phyloP scores from a whole-genome alignment of 2,888 invertebrate genomes.

The Apodemia mormo region DNA sequence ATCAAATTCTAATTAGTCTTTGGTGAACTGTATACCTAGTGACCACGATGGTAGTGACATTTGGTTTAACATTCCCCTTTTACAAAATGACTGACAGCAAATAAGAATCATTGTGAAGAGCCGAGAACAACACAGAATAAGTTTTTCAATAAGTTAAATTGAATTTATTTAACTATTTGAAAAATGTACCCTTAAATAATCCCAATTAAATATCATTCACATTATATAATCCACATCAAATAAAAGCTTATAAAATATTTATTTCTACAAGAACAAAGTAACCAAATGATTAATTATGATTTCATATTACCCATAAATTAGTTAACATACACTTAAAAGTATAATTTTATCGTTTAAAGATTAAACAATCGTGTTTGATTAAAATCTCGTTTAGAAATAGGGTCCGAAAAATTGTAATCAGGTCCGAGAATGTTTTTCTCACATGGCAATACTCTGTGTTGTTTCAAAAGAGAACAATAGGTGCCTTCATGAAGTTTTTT shows the following conservation, averaged over 20 bases:
- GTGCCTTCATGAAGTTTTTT: slow-evolving; percentile 43
- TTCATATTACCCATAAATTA: slow-evolving; percentile 5
- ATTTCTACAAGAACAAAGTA: not conserved
- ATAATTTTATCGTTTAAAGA: slow-evolving; percentile 6
- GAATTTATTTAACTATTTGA: no score
- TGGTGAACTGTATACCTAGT: no score
- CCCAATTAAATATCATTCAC: no score
- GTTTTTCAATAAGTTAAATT: no score
- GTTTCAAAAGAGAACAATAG: slow-evolving; percentile 41
- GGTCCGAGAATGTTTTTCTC: slow-evolving; percentile 21
- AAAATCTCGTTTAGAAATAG: slow-evolving; percentile 12
- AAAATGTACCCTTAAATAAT: no score
- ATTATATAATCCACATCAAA: no score
- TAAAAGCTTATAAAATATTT: not conserved
- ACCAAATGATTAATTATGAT: slow-evolving; percentile 1
- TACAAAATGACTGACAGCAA: no score
- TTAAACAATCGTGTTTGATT: slow-evolving; percentile 12
- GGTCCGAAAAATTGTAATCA: slow-evolving; percentile 8
- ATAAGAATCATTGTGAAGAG: no score
- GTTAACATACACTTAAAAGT: not conserved
- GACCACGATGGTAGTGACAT: no score
- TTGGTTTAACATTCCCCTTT: no score
- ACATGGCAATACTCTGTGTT: slow-evolving; percentile 13
- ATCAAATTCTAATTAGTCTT: no score
- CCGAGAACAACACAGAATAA: no score